Conservation (phyloP, 2,888 invertebrate species). For the Entomobrya proxima region DNA sequence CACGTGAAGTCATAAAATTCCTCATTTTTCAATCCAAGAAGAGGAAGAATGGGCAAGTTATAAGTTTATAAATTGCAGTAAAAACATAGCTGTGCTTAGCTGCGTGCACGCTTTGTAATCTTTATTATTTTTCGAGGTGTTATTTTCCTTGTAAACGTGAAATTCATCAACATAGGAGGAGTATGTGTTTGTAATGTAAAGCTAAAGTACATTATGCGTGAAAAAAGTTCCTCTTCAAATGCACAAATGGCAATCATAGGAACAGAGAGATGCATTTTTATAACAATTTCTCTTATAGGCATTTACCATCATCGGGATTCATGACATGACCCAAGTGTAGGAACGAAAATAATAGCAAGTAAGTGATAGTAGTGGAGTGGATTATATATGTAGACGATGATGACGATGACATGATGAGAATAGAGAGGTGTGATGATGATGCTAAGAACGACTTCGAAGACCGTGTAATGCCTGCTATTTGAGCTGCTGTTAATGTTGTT, state of each 20-base stretch:
- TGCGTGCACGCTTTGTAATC: slow-evolving; percentile 1
- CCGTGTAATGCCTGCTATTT: not conserved
- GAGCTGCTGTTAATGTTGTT: not conserved
- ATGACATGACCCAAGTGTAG: slow-evolving; percentile 26
- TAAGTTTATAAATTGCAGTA: not conserved
- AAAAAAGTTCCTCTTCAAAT: not conserved
- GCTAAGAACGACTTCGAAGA: not conserved
- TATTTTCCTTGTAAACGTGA: slow-evolving; percentile 58
- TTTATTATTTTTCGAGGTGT: slow-evolving; percentile 45
- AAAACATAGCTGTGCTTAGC: not conserved
- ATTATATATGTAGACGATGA: slow-evolving; percentile 20
- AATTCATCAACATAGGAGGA: slow-evolving; percentile 54
- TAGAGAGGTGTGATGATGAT: slow-evolving; percentile 56
- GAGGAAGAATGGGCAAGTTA: slow-evolving; percentile 1
- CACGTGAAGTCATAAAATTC: slow-evolving; percentile 26
- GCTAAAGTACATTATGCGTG: slow-evolving; percentile 53
- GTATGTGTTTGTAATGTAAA: slow-evolving; percentile 25
- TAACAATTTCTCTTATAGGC: not conserved
- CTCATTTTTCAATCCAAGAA: not conserved
- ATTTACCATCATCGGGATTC: not conserved
- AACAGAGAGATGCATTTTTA: not conserved
- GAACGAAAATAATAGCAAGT: not conserved
- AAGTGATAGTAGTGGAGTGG: slow-evolving; percentile 32
- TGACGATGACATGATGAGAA: slow-evolving; percentile 52
- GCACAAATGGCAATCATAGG: not conserved